Evolutionary conservation across 2,888 invertebrate genomes (phyloP).

Genomic region (Chorisops tibialis): DNA sequence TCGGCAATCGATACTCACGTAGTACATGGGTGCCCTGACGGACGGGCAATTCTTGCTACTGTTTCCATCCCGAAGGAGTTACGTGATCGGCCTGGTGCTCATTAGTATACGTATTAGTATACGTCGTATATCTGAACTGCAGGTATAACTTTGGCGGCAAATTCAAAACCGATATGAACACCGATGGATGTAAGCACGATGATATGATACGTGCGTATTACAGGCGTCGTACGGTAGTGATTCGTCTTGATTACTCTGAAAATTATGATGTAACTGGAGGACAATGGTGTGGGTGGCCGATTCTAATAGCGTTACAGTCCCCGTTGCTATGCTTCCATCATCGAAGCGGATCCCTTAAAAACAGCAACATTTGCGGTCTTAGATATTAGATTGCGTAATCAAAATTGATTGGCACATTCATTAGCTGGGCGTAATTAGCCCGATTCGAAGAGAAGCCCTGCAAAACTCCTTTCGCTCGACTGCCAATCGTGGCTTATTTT

Average conservation of each 20-base stretch:
- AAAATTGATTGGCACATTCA: constrained; percentile 27
- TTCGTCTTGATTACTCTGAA: too few relatives aligned
- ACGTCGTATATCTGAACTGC: too few relatives aligned
- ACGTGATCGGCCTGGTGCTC: background rate
- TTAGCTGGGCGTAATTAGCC: constrained; percentile 24
- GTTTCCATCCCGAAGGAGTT: background rate
- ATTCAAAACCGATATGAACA: too few relatives aligned
- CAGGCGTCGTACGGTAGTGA: too few relatives aligned
- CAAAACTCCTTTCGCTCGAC: constrained; percentile 26
- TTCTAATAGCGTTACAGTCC: background rate
- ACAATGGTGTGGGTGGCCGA: background rate
- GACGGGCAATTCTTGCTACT: background rate
- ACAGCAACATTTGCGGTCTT: constrained; percentile 18
- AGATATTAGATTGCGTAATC: constrained; percentile 19
- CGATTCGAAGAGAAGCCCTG: constrained; percentile 13
- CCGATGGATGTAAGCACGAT: too few relatives aligned
- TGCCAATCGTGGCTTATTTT: constrained; percentile 33
- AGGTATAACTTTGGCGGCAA: too few relatives aligned
- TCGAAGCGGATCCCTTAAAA: too few relatives aligned
- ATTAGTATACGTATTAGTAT: background rate
- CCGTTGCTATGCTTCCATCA: too few relatives aligned
- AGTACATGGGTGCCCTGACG: too few relatives aligned
- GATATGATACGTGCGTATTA: too few relatives aligned
- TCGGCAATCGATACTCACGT: too few relatives aligned
- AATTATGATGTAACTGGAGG: background rate